Percentiles rank a stretch among this genome's conserved stretches.
Evolutionary conservation across 2,113 vertebrate genomes (phyloP).

Genomic region (Sisor rabdophorus): DNA sequence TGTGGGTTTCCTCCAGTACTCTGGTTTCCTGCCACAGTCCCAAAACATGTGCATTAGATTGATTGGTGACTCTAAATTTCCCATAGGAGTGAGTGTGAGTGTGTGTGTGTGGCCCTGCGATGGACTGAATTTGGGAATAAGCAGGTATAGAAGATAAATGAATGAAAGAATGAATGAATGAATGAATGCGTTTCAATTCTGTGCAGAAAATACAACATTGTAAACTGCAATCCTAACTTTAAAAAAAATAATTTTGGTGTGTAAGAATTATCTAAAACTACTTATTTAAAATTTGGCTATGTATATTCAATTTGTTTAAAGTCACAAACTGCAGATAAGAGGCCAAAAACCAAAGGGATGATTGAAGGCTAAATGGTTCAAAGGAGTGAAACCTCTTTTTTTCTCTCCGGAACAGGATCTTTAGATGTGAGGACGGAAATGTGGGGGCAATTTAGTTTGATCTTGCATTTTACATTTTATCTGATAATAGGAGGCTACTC

Average conservation of each 20-base stretch:
- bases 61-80: no score
- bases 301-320: constrained; percentile 19
- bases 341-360: constrained; percentile 2
- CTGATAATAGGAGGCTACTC: constrained; percentile 50
- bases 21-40: no score
- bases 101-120: no score
- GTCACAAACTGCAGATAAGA: constrained; percentile 18
- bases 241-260: not conserved
- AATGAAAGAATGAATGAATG: no score
- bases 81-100: no score
- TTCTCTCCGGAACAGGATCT: constrained; percentile 30
- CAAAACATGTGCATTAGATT: no score
- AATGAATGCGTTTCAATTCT: not conserved
- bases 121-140: no score
- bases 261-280: not conserved
- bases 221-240: not conserved
- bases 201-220: not conserved
- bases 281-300: not conserved
- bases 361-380: constrained; percentile 12
- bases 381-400: constrained; percentile 11
- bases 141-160: no score
- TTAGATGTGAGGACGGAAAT: constrained; percentile 43
- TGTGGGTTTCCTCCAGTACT: no score
- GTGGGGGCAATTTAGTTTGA: constrained; percentile 50
- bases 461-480: constrained; percentile 41